Base-by-base conservation (phyloP, 1,140 invertebrate genomes). In the Matsumurasca onukii region DNA sequence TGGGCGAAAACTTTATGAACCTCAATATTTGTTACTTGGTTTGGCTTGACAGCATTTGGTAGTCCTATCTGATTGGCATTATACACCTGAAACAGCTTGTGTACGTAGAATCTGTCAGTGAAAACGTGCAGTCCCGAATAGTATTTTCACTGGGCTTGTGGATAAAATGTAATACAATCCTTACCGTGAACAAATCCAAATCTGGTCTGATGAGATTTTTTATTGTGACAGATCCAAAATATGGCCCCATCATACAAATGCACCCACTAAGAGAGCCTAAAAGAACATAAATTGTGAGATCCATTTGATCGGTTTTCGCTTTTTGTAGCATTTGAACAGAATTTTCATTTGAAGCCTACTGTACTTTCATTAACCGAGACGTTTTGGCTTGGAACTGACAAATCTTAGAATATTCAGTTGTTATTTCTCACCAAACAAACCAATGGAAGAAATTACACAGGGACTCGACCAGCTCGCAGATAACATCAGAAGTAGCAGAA, bases 261-360 rank as follows among this genome's bases (percentile, higher is more conserved):
- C 39, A 64, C 3, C 62, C 62, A 64, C 39, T 64, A 13, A 2
- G 3, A 24, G 62, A 64, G 22, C 39, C 62, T 17, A 17, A 31
- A 5, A 64, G 31, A 34, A 64, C 62, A 64, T 64, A 64, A 12
- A 64, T 31, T 34, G 30, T 31, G 2, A 64, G 22, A 2, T 51
- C 66, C 66, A 67, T 67, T 67, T 67, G 2, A 34, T 67, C 3
- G 51, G 66, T 55, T 67, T 67, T 17, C 30, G 27, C 25, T 67
- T 52, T 27, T 67, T 67, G 22, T 67, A 67, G 15, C 48, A 34
- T 25, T 67, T 67, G 66, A 57, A 67, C 17, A 55, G n/a, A 17
- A 67, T 31, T 31, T 25, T 2, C 51, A 49, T 55, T 67, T 67
- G 66, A 67, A 67, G 13, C 17, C 48, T 22, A 55, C 64, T 24